Base-by-base conservation (phyloP, 2,797 vertebrate species). In the Pristis pectinata region DNA sequence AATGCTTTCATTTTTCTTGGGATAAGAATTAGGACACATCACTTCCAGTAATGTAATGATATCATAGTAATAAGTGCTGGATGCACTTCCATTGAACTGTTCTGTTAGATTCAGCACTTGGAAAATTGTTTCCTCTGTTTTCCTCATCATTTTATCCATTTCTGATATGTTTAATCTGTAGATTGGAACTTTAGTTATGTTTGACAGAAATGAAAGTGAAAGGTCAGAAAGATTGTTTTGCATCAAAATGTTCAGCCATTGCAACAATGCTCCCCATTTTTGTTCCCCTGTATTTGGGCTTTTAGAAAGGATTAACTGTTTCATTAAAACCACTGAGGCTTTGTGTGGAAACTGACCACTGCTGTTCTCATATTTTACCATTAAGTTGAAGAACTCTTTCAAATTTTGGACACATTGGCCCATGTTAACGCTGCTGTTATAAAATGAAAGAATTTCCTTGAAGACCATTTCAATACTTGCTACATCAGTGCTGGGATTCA, bases 241-340 rank as follows among this genome's bases (percentile, higher is more conserved):
- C 67, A 76, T 95, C 34, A 95, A 7, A 11, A 93, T 61, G 93
- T 59, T 44, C 24, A 80, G 30, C 74, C 77, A 64, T 61, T 59
- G 72, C 34, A 93, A 19, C 91, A 91, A 22, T 61, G 17, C 82
- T 44, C 44, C 87, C 77, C 91, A 83, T 44, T 76, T 61, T 22
- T 80, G 79, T 44, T 53, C n/a, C 34, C 56, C 80, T 79, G 94
- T 59, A 80, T 44, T 44, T 19, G 59, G 76, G 24, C 93, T 72
- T 67, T 93, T 37, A 61, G 89, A 94, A 83, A 72, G 19, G 41
- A 94, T 44, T 67, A 95, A 41, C 59, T 95, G 44, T 61, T 95
- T 74, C 27, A 94, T 41, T 79, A 95, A 74, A 24, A 79, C 37
- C 34, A 80, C 41, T 6, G 8, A 64, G 30, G 37, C 37, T 80